Base-by-base conservation (phyloP, 2,113 vertebrate genomes). In the Gymnorhina tibicen region DNA sequence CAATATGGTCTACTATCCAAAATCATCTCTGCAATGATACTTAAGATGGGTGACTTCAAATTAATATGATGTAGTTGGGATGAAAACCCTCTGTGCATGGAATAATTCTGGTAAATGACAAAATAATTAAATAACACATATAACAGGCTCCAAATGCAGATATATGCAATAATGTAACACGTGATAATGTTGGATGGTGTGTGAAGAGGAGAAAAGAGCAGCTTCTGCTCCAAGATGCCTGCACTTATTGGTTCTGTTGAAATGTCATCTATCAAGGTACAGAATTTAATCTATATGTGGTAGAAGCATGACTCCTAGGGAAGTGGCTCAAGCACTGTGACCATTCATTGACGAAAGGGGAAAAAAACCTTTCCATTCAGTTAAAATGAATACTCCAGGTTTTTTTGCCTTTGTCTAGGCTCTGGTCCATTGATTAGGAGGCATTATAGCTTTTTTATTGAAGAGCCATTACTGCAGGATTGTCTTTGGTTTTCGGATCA, bases 51-150 rank as follows among this genome's bases (percentile, higher is more conserved):
- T 79, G 92, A 89, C 56, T 97, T 97, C 87, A 96, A 78, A 85
- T 92, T 94, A 88, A 66, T 93, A 80, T 37, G 35, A 90, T 58
- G 74, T 64, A 89, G 67, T 53, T 77, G 68, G 56, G 24, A 83
- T 79, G 79, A 93, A 96, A 92, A 73, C 24, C 52, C 76, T 85
- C 60, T 83, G 62, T 70, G 81, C 10, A 52, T 46, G 67, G 88
- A 74, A 87, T 88, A 97, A 95, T 94, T 97, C 85, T 85, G 78
- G 93, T 91, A 97, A 97, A 96, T 91, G 88, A 95, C 63, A 97
- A 97, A 97, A 96, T 97, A 98, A 98, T 98, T 96, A 86, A 95
- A 91, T 97, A 96, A 96, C 64, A 39, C 44, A 67, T 83, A 81
- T 58, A 89, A 77, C 55, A 96, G 91, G 60, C 70, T 93, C 76